Base-by-base conservation (phyloP, 2,888 invertebrate genomes). In the Oeneis ivallda region DNA sequence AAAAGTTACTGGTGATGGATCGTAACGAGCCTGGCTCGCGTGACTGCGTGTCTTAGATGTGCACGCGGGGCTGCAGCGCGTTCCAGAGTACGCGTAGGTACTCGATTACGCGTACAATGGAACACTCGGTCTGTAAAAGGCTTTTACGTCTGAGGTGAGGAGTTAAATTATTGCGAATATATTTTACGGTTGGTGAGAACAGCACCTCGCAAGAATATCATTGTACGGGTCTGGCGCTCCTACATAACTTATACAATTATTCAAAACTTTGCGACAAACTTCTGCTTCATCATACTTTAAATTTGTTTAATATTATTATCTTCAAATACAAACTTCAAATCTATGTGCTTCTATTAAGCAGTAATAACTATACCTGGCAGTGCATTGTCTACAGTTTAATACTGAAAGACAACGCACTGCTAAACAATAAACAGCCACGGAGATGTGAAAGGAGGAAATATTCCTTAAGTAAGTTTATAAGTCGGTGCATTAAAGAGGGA, bases 161-260 rank as follows among this genome's bases (percentile, higher is more conserved):
- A 15, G 10, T 37, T 1, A n/a, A 53, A 82, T 86, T 83, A 86
- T 86, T 80, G 79, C 79, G 79, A 82, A 84, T 85, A 74, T 74
- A 83, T 79, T 34, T 37, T 10, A 53, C 26, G 79, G 37, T 9
- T 26, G 26, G 9, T 76, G 81, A 83, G 83, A 83, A 79, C 77
- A 76, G 74, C 75, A 73, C 68, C 74, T 70, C 74, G 67, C 70
- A 71, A 73, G 74, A 34, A 47, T 32, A n/a, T 10, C 43, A 32
- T 52, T 34, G 52, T 37, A 26, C 5, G 47, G 43, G 47, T 32
- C 15, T 45, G 32, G n/a, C 34, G n/a, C 45, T 45, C 6, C 39
- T 19, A 41, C 41, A 41, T 41, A 41, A 56, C 56, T 56, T 41
- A 17, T 56, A 19, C 11, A 39, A 56, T 56, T 56, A 56, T 41